Percentiles rank a stretch among this genome's conserved stretches.
These are phyloP conservation scores for Drosophila punjabiensis DNA, from an alignment of 1,140 invertebrate species.

Conservation along the genomic window DNA sequence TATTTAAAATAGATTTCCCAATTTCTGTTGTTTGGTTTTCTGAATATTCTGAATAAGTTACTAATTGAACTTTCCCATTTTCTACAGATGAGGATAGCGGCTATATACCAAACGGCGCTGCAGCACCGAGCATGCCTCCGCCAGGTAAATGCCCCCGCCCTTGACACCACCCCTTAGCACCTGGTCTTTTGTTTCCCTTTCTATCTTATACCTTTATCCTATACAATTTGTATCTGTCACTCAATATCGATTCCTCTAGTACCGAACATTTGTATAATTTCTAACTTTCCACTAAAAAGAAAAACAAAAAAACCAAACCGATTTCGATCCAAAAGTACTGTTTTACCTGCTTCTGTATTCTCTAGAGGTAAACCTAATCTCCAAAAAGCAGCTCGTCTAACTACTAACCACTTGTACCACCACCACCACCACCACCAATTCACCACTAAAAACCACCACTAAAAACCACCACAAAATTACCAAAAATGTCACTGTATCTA, in stretches of 20 bases:
- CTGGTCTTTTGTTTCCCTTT: constrained; percentile 45
- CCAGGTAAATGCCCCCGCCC: constrained; percentile 73
- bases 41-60: not conserved
- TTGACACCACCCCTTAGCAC: not conserved
- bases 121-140: constrained; percentile 78
- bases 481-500: constrained; percentile 66
- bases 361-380: constrained; percentile 75
- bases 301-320: constrained; percentile 27
- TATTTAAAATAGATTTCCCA: too few relatives aligned
- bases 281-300: constrained; percentile 46
- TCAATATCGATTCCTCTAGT: constrained; percentile 63
- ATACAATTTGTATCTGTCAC: constrained; percentile 50
- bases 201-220: constrained; percentile 20
- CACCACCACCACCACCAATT: constrained; percentile 51
- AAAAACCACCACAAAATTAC: constrained; percentile 32
- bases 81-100: constrained; percentile 78
- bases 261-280: constrained; percentile 55
- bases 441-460: constrained; percentile 34
- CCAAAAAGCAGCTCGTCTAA: constrained; percentile 72
- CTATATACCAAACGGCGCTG: constrained; percentile 78
- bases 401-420: constrained; percentile 63
- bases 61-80: not conserved
- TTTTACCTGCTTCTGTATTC: constrained; percentile 77
- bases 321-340: constrained; percentile 51
- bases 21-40: not conserved